Evolutionary conservation across 2,888 invertebrate genomes (phyloP), one percentile per base, ranked within the genome.

Genomic region (Iphiclides podalirius): DNA sequence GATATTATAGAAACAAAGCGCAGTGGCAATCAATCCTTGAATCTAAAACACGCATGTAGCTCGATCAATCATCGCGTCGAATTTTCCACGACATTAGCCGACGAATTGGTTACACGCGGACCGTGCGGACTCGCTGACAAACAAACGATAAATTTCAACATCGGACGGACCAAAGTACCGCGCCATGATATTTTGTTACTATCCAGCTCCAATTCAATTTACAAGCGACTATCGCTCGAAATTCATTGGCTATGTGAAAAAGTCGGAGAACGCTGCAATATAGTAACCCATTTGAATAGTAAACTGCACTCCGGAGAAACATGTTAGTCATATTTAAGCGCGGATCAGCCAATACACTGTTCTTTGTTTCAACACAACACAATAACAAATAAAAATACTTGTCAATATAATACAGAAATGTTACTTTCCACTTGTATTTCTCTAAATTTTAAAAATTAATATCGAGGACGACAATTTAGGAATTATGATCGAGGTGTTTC

Each of bases 81-180:
- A 61, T 63, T 70, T 73, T 71, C 66, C 71, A 54, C 60, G 48
- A 63, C 68, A 71, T 75, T 75, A 64, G 63, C 58, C 63, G 57
- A 49, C 60, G 56, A 50, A 53, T 53, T 49, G 50, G 36, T 57
- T 49, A 53, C 53, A 52, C 52, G 59, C 57, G 45, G 38, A 15
- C 60, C 55, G 53, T 66, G 60, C 61, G 60, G 64, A 61, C 59
- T 62, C 58, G 54, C 59, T 63, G 61, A 55, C 61, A 61, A 62
- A 61, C 60, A 63, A 55, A 53, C 59, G 56, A 72, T 73, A 74
- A 75, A 76, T 74, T 58, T 59, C 50, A 58, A 67, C 69, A 72
- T 64, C 64, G 63, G 56, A 59, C 53, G 62, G 61, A 50, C 53
- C 56, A 62, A 69, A 66, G 61, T 71, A 67, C 68, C 65, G 66